Conservation (phyloP, 1,140 invertebrate species). For the Halyomorpha halys region DNA sequence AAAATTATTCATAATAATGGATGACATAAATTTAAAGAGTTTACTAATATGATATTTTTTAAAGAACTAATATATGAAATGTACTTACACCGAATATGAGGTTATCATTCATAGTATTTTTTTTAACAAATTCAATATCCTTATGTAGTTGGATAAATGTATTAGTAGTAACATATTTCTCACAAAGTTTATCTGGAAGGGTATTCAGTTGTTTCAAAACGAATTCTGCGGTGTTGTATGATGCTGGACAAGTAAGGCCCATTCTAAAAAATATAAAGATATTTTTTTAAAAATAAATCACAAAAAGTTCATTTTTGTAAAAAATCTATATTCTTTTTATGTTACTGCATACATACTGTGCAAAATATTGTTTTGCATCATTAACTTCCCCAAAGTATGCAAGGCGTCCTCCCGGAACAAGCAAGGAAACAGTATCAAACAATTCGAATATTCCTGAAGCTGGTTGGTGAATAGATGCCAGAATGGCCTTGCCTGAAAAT, state of each 20-base stretch:
- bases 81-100: conserved; percentile 23
- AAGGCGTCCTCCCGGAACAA: conserved; percentile 65
- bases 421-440: conserved; percentile 72
- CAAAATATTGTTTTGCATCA: conserved; percentile 25
- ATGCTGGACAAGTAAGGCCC: conserved; percentile 47
- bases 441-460: conserved; percentile 90
- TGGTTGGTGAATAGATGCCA: conserved; percentile 95
- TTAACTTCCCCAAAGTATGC: conserved; percentile 42
- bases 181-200: conserved; percentile 42
- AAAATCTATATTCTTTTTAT: no score
- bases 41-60: no score
- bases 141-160: conserved; percentile 30
- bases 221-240: conserved; percentile 62
- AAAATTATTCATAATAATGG: no score
- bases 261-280: conserved; percentile 37
- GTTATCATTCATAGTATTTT: neutral
- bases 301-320: neutral
- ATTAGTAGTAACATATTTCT: conserved; percentile 41
- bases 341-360: neutral
- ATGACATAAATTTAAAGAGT: no score
- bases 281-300: neutral
- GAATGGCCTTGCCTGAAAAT: conserved; percentile 44
- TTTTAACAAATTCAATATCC: conserved; percentile 18
- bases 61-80: no score
- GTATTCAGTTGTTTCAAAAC: conserved; percentile 53